Percentiles rank a stretch among this genome's conserved stretches.
Conservation (phyloP, 1,140 invertebrate genomes). For the Cotesia glomerata region DNA sequence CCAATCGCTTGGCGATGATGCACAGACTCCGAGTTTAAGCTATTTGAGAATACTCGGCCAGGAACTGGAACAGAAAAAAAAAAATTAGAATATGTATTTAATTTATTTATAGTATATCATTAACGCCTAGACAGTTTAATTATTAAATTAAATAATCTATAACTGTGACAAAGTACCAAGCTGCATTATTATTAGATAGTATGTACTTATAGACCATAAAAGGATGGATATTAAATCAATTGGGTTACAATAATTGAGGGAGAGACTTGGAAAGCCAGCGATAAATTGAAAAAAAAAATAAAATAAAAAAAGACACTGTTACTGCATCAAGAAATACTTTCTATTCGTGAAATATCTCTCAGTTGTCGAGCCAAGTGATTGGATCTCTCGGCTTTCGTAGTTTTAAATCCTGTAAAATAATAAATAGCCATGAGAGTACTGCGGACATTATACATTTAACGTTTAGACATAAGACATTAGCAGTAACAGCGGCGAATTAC, state of each 20-base stretch:
- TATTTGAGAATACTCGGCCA: slow-evolving; percentile 56
- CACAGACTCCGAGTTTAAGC: slow-evolving; percentile 21
- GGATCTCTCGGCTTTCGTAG: neutral
- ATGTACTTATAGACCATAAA: slow-evolving; percentile 22
- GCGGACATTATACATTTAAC: too few species aligned
- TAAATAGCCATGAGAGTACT: neutral
- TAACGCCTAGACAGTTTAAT: too few species aligned
- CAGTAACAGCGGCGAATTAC: neutral
- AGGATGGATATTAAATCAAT: slow-evolving; percentile 2
- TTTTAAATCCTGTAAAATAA: neutral
- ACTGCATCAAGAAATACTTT: slow-evolving; percentile 5
- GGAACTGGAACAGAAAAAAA: slow-evolving; percentile 46
- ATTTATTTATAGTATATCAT: too few species aligned
- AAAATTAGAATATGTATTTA: neutral
- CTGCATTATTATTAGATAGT: slow-evolving; percentile 24
- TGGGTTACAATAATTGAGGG: slow-evolving; percentile 3
- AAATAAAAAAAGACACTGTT: neutral
- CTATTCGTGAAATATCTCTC: slow-evolving; percentile 5
- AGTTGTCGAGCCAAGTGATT: neutral
- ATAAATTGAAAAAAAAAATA: neutral
- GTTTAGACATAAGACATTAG: neutral
- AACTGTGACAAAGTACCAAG: too few species aligned
- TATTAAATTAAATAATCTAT: too few species aligned
- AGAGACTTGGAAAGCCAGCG: neutral
- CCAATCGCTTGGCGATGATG: slow-evolving; percentile 7